These are phyloP conservation scores for Ochotona princeps DNA, from an alignment of 2,113 vertebrate genomes.

Conservation along the genomic window DNA sequence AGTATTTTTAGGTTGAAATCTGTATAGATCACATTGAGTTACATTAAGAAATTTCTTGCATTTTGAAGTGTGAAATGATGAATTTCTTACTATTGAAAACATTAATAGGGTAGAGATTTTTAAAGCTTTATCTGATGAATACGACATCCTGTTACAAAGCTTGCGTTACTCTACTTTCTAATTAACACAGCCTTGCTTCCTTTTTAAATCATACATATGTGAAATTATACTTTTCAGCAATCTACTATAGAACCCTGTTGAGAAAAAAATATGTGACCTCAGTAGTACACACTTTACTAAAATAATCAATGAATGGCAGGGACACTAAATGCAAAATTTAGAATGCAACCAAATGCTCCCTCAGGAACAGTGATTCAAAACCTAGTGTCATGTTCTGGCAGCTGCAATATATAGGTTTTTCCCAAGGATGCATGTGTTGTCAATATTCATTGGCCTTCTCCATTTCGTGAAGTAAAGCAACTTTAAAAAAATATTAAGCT, in stretches of 20 bases:
- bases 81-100: background rate
- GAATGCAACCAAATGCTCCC: slow-evolving; percentile 14
- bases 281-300: slow-evolving; percentile 26
- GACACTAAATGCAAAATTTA: slow-evolving; percentile 44
- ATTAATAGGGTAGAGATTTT: background rate
- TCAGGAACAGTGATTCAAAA: slow-evolving; percentile 25
- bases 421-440: background rate
- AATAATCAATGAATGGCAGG: slow-evolving; percentile 54
- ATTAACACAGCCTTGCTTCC: slow-evolving; percentile 38
- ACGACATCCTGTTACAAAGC: slow-evolving; percentile 3
- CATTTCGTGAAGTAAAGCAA: slow-evolving; percentile 24
- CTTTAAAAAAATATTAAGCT: background rate
- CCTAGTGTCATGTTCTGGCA: background rate
- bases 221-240: slow-evolving; percentile 54
- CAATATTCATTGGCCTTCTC: background rate
- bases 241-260: slow-evolving; percentile 47
- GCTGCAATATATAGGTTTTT: background rate
- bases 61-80: slow-evolving; percentile 14
- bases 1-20: background rate
- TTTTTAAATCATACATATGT: background rate
- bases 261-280: slow-evolving; percentile 61
- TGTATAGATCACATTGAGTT: background rate
- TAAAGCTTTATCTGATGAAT: slow-evolving; percentile 32
- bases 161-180: background rate
- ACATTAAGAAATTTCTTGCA: slow-evolving; percentile 6